A percentile compares a stretch with the other conserved stretches of the same genome.
Conservation (phyloP, 1,140 invertebrate genomes). For the Drosophila truncata region DNA sequence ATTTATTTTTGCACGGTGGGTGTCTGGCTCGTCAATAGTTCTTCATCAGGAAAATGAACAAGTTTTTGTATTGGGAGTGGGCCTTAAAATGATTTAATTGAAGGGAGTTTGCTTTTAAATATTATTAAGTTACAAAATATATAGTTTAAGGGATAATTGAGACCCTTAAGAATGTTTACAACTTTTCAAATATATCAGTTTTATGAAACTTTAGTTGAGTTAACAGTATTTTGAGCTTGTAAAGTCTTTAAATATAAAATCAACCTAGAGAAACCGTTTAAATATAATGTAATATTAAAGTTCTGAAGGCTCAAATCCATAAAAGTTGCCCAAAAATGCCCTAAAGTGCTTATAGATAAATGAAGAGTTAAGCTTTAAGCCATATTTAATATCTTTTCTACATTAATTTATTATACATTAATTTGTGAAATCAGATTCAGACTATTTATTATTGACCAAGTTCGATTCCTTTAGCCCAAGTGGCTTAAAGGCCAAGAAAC, state of each 20-base stretch:
- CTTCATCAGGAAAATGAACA: constrained; percentile 24
- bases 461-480: background rate
- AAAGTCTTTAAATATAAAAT: background rate
- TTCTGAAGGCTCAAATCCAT: background rate
- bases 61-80: background rate
- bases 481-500: background rate
- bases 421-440: background rate
- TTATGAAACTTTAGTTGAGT: background rate
- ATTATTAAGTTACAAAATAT: too few relatives aligned
- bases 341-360: too few relatives aligned
- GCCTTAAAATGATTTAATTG: constrained; percentile 8
- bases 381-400: too few relatives aligned
- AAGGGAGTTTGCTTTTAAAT: background rate
- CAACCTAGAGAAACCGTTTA: background rate
- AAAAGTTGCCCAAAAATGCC: too few relatives aligned
- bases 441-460: background rate
- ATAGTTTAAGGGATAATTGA: background rate
- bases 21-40: constrained; percentile 53
- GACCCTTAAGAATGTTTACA: background rate
- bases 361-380: too few relatives aligned
- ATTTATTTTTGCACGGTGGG: constrained; percentile 34
- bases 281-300: background rate
- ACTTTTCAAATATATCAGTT: background rate
- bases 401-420: background rate
- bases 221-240: background rate